Conservation (phyloP, 2,797 vertebrate genomes). For the Mormyrops attenuatus region DNA sequence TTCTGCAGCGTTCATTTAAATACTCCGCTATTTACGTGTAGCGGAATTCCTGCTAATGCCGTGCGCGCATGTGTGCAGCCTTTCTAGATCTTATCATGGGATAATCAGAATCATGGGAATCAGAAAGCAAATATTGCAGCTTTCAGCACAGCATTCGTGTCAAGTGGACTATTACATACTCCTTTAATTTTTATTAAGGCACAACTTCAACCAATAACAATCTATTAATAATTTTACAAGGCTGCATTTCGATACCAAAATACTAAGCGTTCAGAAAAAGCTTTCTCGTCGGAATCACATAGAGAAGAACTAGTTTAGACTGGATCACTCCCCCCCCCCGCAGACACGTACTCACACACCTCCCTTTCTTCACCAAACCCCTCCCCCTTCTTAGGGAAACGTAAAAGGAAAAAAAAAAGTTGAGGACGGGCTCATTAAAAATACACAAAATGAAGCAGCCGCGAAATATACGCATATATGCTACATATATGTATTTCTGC, state of each 20-base stretch:
- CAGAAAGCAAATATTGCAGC: neutral
- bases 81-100: neutral
- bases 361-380: constrained; percentile 42
- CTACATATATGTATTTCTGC: neutral
- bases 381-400: constrained; percentile 32
- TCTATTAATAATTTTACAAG: neutral
- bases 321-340: constrained; percentile 45
- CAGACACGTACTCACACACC: neutral
- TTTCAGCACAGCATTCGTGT: neutral
- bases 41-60: neutral
- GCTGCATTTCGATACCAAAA: neutral
- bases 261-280: constrained; percentile 19
- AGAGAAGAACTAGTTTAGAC: constrained; percentile 63
- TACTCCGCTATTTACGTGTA: neutral
- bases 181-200: neutral
- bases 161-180: neutral
- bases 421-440: neutral
- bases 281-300: constrained; percentile 26
- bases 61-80: neutral
- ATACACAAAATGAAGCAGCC: neutral
- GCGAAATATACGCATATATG: neutral
- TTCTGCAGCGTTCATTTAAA: neutral
- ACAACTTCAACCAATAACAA: neutral
- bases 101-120: neutral
- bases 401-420: constrained; percentile 15